Conservation (phyloP, 2,888 invertebrate genomes). For the Lamproptera curius region DNA sequence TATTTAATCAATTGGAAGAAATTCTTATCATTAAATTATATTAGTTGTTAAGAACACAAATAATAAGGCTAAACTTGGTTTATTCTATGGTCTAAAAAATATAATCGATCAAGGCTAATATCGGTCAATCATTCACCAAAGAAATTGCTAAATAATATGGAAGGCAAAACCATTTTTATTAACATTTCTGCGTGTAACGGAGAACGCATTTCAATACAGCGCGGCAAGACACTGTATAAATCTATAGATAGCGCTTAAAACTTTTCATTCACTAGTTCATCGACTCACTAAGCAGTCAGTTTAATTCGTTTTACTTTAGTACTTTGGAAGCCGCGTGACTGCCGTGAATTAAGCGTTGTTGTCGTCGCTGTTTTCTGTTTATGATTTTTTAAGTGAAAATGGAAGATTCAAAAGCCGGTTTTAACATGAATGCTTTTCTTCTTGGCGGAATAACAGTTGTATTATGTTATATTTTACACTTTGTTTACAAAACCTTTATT, state of each 20-base stretch:
- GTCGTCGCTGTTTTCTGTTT: constrained; percentile 34
- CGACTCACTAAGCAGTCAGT: constrained; percentile 21
- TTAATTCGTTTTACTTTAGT: constrained; percentile 34
- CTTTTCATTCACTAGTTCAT: constrained; percentile 13
- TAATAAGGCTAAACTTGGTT: background rate
- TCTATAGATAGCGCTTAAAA: background rate
- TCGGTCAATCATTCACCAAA: no score
- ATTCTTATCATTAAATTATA: no score
- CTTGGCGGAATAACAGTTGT: constrained; percentile 49
- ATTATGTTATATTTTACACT: constrained; percentile 56
- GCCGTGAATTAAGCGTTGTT: constrained; percentile 36
- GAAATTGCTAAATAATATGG: no score
- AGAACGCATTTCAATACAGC: constrained; percentile 17
- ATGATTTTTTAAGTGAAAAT: constrained; percentile 66
- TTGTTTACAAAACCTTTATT: constrained; percentile 57
- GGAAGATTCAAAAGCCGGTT: constrained; percentile 60
- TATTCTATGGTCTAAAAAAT: background rate
- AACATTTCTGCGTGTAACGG: constrained; percentile 5
- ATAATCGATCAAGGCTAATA: background rate
- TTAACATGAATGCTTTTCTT: constrained; percentile 46
- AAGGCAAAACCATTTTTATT: background rate
- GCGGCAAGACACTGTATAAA: constrained; percentile 2
- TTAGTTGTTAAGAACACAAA: background rate
- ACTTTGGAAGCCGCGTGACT: constrained; percentile 59
- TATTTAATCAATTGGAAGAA: no score